Evolutionary conservation across 2,888 invertebrate genomes (phyloP), one percentile per base, ranked within the genome.

Genomic region (Dryobota labecula): DNA sequence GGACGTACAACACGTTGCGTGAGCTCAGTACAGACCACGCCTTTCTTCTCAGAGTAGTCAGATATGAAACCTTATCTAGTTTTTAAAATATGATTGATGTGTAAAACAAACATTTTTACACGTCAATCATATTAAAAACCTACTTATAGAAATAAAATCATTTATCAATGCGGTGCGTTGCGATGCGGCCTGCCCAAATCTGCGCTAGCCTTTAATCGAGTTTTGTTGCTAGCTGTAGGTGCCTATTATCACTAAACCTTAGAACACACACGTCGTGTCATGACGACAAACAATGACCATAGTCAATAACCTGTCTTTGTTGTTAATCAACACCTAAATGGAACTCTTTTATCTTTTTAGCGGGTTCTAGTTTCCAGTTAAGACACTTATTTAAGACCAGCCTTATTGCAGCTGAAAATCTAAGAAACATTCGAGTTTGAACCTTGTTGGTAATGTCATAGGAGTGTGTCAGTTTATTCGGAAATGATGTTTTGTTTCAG

Each of bases 321-420:
- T n/a, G 47, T 75, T 88, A 90, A 89, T 93, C 91, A 91, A 82
- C 93, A 89, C 90, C 82, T 84, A 70, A 87, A 86, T 89, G 83
- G 64, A 85, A 90, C 84, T 91, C 87, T 93, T 91, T 91, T 92
- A 93, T 93, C 92, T 93, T 90, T 90, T 93, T 93, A 93, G 92
- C 92, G 70, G 73, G 76, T 89, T 88, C 89, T 83, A 87, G 86
- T 90, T 88, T 85, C 75, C 70, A 83, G 84, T 82, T 83, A 76
- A 81, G 73, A 78, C 51, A 77, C 41, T 60, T 72, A 73, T 43
- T 66, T 56, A 38, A 60, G 41, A 72, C 67, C 27, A 33, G 24
- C 20, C 38, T 33, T 64, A 64, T 62, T 65, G 11, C 56, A 20
- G 11, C 38, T 54, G 1, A 53, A 30, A 62, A 60, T 57, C 15